phyloP scores from a whole-genome alignment of 2,113 vertebrate genomes.

The Pseudorectes ferrugineus region DNA sequence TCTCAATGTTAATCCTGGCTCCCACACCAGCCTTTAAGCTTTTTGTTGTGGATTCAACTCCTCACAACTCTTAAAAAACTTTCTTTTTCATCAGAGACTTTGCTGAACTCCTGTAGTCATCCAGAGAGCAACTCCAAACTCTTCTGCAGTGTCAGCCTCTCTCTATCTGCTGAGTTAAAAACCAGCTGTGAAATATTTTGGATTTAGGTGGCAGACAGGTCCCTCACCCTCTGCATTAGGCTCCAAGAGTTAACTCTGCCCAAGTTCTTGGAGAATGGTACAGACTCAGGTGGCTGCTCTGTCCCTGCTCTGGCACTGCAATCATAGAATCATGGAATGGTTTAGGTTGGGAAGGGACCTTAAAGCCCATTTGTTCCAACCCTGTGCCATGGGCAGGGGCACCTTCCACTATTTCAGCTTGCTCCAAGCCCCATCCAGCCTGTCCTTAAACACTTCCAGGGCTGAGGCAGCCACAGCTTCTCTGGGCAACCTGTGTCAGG shows the following conservation, averaged over 20 bases:
- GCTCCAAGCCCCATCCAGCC: rapidly evolving
- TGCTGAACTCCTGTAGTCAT: not conserved
- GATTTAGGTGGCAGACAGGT: not conserved
- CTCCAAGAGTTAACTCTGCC: not conserved
- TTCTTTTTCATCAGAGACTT: not conserved
- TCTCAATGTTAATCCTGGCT: not conserved
- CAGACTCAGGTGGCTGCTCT: not conserved
- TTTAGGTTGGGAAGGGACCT: not conserved
- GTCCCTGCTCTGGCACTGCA: not conserved
- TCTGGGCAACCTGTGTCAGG: not conserved
- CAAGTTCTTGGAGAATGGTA: not conserved
- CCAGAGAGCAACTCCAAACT: not conserved
- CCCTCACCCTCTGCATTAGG: not conserved
- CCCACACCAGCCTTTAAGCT: not conserved
- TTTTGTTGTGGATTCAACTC: not conserved
- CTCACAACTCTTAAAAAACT: not conserved
- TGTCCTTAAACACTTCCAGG: not conserved
- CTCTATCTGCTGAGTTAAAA: not conserved
- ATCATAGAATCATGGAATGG: not conserved
- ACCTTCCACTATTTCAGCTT: rapidly evolving
- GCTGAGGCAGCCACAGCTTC: not conserved
- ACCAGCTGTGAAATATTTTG: not conserved
- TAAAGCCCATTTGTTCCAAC: not conserved
- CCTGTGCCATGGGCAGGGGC: not conserved
- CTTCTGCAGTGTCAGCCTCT: not conserved